Conservation (phyloP, 2,797 vertebrate species). For the Pyrocephalus nanus region DNA sequence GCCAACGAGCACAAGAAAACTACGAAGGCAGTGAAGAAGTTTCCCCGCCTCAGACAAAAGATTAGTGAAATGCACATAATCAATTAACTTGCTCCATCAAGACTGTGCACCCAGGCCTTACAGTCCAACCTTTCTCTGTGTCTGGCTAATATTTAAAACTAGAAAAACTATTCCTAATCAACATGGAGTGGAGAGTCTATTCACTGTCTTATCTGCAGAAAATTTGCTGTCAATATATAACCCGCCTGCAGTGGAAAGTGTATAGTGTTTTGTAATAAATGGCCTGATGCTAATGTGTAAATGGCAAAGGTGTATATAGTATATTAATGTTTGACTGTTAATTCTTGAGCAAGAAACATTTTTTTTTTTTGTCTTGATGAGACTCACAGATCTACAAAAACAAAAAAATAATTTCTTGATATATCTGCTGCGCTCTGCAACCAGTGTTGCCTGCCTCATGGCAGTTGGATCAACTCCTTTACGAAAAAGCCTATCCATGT, state of each 20-base stretch:
- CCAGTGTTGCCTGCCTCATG: constrained; percentile 90
- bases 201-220: constrained; percentile 92
- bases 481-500: constrained; percentile 84
- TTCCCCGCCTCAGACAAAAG: constrained; percentile 90
- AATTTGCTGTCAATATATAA: constrained; percentile 90
- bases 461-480: constrained; percentile 89
- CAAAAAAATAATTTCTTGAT: constrained; percentile 88
- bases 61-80: constrained; percentile 87
- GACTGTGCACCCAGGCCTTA: constrained; percentile 93
- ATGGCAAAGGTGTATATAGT: constrained; percentile 99
- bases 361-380: constrained; percentile 86
- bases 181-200: constrained; percentile 89
- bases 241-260: constrained; percentile 94
- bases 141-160: constrained; percentile 88
- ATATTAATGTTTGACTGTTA: constrained; percentile 99
- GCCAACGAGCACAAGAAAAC: constrained; percentile 98
- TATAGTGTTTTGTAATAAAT: constrained; percentile 96
- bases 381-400: constrained; percentile 89
- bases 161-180: constrained; percentile 87
- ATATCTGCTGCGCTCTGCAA: constrained; percentile 91
- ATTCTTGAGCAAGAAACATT: constrained; percentile 92
- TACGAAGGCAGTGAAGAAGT: constrained; percentile 97
- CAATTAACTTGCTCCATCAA: constrained; percentile 84
- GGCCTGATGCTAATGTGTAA: constrained; percentile 97
- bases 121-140: constrained; percentile 85